A percentile compares a stretch with the other conserved stretches of the same genome.
Conservation (phyloP, 1,140 invertebrate genomes). For the Parasteatoda tepidariorum region DNA sequence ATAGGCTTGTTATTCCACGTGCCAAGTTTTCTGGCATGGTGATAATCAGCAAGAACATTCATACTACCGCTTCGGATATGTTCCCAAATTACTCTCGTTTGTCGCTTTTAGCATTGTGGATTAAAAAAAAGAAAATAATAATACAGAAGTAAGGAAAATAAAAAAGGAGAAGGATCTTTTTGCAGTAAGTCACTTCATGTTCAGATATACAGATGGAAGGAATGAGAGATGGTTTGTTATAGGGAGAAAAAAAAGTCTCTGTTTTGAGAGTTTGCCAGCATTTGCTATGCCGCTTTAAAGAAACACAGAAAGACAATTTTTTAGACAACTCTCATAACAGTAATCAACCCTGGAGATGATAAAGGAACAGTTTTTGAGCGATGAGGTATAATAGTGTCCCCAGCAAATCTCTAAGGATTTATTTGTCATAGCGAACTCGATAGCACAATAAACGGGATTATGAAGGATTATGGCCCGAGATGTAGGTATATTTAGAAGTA, state of each 20-base stretch:
- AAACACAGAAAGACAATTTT: background rate
- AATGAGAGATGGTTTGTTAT: background rate
- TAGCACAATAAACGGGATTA: no score
- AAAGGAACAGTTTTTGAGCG: background rate
- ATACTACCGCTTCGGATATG: background rate
- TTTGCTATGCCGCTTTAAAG: background rate
- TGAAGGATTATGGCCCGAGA: no score
- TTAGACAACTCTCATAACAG: background rate
- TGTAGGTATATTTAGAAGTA: no score
- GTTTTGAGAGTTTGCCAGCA: constrained; percentile 24
- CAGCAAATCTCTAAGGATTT: background rate
- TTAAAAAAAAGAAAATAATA: background rate
- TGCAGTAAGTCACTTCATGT: constrained; percentile 21
- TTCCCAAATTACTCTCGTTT: constrained; percentile 55
- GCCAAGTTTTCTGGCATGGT: background rate
- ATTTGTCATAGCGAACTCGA: no score
- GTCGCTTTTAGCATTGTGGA: constrained; percentile 17
- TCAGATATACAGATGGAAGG: constrained; percentile 20
- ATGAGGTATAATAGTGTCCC: background rate
- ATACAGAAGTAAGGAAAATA: background rate
- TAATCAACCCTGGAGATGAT: background rate
- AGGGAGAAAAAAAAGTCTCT: background rate
- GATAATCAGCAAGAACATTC: constrained; percentile 2
- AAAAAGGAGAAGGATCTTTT: background rate
- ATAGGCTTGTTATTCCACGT: constrained; percentile 44